phyloP scores from a whole-genome alignment of 2,113 vertebrate genomes.

The Alces alces region DNA sequence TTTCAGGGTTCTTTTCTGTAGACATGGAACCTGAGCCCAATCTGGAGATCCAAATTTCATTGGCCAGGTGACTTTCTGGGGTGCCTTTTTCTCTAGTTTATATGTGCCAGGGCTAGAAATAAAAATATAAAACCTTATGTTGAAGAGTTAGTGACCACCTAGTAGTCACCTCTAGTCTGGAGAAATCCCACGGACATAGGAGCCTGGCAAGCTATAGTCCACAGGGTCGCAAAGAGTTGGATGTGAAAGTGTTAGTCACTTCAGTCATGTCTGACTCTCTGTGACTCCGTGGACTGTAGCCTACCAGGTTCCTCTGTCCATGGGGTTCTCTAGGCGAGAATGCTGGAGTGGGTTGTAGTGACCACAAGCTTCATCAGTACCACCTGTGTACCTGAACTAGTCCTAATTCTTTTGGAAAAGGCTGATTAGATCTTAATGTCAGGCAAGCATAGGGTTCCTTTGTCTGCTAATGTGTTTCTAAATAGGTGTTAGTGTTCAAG shows the following conservation, averaged over 20 bases:
- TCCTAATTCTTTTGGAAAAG: background rate
- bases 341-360: background rate
- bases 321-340: background rate
- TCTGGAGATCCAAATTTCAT: slow-evolving; percentile 91
- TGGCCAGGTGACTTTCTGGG: slow-evolving; percentile 86
- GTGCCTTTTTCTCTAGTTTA: background rate
- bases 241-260: background rate
- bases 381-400: background rate
- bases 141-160: background rate
- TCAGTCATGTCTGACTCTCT: background rate
- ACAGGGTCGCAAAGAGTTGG: background rate
- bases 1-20: slow-evolving; percentile 79
- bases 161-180: background rate
- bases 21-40: slow-evolving; percentile 81
- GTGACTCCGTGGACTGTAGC: background rate
- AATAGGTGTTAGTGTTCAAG: background rate
- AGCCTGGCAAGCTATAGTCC: background rate
- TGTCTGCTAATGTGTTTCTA: background rate
- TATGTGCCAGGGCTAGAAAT: slow-evolving; percentile 86
- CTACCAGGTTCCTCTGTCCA: background rate
- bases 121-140: background rate
- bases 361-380: background rate
- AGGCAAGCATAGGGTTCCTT: background rate
- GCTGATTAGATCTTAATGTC: background rate
- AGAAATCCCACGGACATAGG: background rate